Base-by-base conservation (phyloP, 1,140 invertebrate genomes). In the Pteromalus puparum region DNA sequence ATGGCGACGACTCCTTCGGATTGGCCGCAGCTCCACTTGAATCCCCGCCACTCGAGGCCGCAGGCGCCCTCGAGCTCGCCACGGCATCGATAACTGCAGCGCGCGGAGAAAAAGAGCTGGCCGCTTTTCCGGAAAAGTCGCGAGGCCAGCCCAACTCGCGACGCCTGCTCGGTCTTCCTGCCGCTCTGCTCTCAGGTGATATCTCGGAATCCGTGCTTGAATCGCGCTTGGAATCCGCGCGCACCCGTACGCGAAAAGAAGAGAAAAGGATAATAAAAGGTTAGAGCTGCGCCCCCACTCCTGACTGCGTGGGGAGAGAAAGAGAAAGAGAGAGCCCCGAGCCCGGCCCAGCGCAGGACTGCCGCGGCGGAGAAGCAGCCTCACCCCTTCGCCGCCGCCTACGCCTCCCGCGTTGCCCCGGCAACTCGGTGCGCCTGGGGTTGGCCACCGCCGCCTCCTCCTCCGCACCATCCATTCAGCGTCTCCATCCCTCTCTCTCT, bases 1-100 rank as follows among this genome's bases (percentile, higher is more conserved):
- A 93, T 93, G 91, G 89, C 89, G 88, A 92, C 92, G 90, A 91
- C 90, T 92, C 90, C 91, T 92, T 93, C 90, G 91, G 92, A 93
- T 93, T 93, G 92, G 92, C 91, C 90, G 87, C 91, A 91, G 91
- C 89, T 90, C 91, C 90, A 92, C 91, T 93, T 90, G 88, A 91
- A 90, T 89, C 91, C 90, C 90, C 90, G 87, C 88, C 87, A 87
- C 87, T 87, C 87, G 86, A 24, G 28, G 46, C 18, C 48, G 15
- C n/a, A n/a, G n/a, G 53, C 21, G 13, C 34, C n/a, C 87, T 87
- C 87, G 86, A 24, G 28, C n/a, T 5, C 48, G 15, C n/a, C 21
- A 5, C 34, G 42, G n/a, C 46, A 81, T 81, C 68, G 79, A 81
- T 81, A 81, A 73, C 42, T 30, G n/a, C 30, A 34, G 30, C 30